Percentiles rank a stretch among this genome's conserved stretches.
phyloP scores from a whole-genome alignment of 2,797 vertebrate species.

The Halcyon chelicuti region DNA sequence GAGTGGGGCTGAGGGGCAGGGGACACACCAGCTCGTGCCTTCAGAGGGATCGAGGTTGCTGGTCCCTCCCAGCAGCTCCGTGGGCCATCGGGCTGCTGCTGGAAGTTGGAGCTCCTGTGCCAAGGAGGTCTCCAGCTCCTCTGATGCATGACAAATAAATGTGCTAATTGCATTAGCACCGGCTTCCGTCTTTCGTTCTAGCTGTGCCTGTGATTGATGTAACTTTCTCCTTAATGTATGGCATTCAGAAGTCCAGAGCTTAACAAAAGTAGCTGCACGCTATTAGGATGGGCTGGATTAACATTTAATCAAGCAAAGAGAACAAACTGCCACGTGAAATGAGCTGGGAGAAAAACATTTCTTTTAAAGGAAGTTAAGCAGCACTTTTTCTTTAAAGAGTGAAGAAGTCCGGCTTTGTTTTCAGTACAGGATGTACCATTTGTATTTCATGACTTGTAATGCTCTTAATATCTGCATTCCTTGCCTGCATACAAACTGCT shows the following conservation, averaged over 20 bases:
- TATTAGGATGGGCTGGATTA: not conserved
- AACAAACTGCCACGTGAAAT: not conserved
- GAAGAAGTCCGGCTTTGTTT: not conserved
- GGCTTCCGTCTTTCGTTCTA: not conserved
- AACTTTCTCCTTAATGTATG: not conserved
- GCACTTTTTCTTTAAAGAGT: not conserved
- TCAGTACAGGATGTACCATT: not conserved
- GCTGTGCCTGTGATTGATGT: not conserved
- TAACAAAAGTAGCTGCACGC: not conserved
- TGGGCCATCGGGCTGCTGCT: not conserved
- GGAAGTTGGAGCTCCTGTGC: not conserved
- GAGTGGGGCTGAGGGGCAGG: not conserved
- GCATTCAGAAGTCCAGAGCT: not conserved
- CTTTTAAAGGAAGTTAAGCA: not conserved
- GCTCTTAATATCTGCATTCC: slow-evolving; percentile 70
- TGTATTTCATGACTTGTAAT: not conserved
- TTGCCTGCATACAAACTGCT: slow-evolving; percentile 45
- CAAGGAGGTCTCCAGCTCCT: slow-evolving; percentile 11
- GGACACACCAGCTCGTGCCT: rapidly evolving
- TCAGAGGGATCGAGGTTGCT: not conserved
- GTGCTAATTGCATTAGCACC: slow-evolving; percentile 20
- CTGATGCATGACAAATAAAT: slow-evolving; percentile 37
- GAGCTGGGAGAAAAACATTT: not conserved
- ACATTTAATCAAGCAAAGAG: slow-evolving; percentile 17
- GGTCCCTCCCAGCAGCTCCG: not conserved